These are phyloP conservation scores for Enteromius thamalakanensis DNA, from an alignment of 2,797 vertebrate genomes.

Conservation along the genomic window DNA sequence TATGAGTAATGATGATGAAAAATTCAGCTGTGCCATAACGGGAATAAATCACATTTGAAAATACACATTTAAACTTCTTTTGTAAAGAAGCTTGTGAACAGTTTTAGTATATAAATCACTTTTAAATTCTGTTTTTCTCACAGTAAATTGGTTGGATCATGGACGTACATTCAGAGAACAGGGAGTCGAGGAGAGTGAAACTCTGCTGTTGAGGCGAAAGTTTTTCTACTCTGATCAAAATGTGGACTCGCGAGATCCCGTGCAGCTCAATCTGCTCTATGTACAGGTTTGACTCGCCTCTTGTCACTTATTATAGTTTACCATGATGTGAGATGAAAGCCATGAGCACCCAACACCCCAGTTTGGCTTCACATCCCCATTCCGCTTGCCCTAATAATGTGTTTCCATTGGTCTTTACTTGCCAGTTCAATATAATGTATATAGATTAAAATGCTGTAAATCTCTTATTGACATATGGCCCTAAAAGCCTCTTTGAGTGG, in stretches of 20 bases:
- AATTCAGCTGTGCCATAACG: not conserved
- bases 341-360: not conserved
- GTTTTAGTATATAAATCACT: not conserved
- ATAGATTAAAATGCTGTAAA: constrained; percentile 74
- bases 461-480: constrained; percentile 59
- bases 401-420: not conserved
- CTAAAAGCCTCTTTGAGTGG: constrained; percentile 26
- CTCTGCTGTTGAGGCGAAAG: constrained; percentile 88
- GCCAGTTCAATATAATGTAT: constrained; percentile 61
- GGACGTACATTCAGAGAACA: constrained; percentile 96
- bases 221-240: constrained; percentile 99
- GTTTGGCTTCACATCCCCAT: not conserved
- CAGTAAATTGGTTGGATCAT: constrained; percentile 98
- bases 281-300: constrained; percentile 85
- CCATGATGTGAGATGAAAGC: not conserved
- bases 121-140: not conserved
- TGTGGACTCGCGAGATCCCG: constrained; percentile 94
- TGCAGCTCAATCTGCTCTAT: constrained; percentile 96
- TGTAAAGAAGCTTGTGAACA: not conserved
- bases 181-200: constrained; percentile 94
- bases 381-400: not conserved
- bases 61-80: not conserved
- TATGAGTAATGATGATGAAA: not conserved
- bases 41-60: not conserved
- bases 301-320: not conserved